phyloP scores from a whole-genome alignment of 2,888 invertebrate genomes.

The Parelbella ahira region DNA sequence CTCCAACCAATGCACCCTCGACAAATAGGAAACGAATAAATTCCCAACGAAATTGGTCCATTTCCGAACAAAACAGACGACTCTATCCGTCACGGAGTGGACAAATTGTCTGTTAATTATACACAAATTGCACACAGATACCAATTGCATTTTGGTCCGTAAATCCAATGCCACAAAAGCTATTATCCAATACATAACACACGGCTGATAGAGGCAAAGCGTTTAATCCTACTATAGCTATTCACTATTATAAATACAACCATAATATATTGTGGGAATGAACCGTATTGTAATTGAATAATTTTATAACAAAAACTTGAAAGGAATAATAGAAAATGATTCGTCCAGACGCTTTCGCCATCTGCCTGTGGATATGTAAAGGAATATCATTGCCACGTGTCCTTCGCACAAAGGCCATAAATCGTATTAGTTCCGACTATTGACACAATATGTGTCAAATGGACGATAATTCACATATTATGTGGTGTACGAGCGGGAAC shows the following conservation, averaged over 20 bases:
- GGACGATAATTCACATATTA: constrained; percentile 51
- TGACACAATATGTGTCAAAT: constrained; percentile 65
- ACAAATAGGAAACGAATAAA: constrained; percentile 63
- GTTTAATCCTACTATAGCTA: constrained; percentile 39
- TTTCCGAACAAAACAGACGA: constrained; percentile 63
- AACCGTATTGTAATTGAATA: constrained; percentile 36
- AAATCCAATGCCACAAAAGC: constrained; percentile 4
- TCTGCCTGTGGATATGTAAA: constrained; percentile 47
- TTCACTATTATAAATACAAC: constrained; percentile 44
- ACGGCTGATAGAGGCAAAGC: constrained; percentile 8
- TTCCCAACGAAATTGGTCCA: constrained; percentile 67
- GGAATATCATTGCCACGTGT: constrained; percentile 62
- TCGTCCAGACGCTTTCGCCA: constrained; percentile 50
- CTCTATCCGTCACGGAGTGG: constrained; percentile 60
- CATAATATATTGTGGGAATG: constrained; percentile 42
- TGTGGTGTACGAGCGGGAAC: constrained; percentile 39
- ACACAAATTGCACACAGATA: constrained; percentile 28
- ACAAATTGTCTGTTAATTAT: constrained; percentile 45
- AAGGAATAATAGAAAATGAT: constrained; percentile 45
- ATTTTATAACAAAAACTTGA: constrained; percentile 42
- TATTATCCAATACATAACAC: constrained; percentile 9
- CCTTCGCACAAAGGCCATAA: constrained; percentile 49
- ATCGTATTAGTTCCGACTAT: constrained; percentile 58
- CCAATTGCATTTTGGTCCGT: too few species aligned
- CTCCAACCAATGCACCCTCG: constrained; percentile 56